Percentiles rank a stretch among this genome's conserved stretches.
phyloP scores from a whole-genome alignment of 2,888 invertebrate species.

The Stenotaenia linearis region DNA sequence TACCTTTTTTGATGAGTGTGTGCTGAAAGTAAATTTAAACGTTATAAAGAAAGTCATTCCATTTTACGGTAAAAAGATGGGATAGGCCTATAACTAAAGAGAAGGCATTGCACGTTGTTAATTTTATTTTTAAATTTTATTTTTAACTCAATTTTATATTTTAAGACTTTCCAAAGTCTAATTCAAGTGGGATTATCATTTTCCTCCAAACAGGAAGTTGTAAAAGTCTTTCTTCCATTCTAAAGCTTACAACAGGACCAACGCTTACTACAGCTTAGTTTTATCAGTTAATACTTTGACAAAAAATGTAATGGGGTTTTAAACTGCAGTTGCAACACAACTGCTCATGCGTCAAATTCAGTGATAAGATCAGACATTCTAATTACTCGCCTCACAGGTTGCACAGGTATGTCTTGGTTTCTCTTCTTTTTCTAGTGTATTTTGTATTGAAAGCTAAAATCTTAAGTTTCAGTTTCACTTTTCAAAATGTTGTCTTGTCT shows the following conservation, averaged over 20 bases:
- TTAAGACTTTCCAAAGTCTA: neutral
- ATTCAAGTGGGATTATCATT: neutral
- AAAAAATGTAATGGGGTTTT: neutral
- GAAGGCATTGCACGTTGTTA: neutral
- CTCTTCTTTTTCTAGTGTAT: neutral
- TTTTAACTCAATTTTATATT: neutral
- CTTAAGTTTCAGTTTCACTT: too few species aligned
- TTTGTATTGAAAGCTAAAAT: too few species aligned
- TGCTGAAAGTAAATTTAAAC: too few species aligned
- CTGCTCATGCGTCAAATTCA: neutral
- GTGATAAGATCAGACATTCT: neutral
- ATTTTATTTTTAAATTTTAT: too few species aligned
- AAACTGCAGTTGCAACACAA: neutral
- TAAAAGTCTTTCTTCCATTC: neutral
- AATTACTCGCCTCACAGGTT: neutral
- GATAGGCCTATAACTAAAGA: too few species aligned
- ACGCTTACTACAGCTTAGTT: neutral
- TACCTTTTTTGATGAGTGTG: too few species aligned
- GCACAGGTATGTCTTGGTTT: too few species aligned
- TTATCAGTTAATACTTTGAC: neutral
- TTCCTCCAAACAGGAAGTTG: neutral
- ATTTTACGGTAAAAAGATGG: too few species aligned
- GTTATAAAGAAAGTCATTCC: too few species aligned
- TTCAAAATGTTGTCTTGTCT: neutral
- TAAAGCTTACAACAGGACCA: neutral